phyloP scores from a whole-genome alignment of 2,888 invertebrate species.

The Nezara viridula region DNA sequence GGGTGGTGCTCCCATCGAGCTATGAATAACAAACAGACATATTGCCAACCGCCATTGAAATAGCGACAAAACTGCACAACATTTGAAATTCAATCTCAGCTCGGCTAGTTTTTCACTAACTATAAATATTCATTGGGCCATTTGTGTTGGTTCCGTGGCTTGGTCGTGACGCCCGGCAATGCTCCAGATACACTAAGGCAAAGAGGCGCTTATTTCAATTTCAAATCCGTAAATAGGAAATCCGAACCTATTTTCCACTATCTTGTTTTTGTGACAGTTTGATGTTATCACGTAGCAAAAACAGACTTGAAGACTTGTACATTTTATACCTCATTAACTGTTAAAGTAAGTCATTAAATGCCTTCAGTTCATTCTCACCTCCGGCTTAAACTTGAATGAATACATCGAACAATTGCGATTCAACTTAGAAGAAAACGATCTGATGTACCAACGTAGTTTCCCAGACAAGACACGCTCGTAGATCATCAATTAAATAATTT shows the following conservation, averaged over 20 bases:
- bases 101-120: constrained; percentile 50
- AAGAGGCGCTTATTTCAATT: constrained; percentile 42
- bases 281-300: neutral
- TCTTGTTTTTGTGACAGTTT: neutral
- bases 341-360: neutral
- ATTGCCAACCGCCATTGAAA: constrained; percentile 51
- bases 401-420: neutral
- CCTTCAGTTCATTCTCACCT: neutral
- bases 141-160: constrained; percentile 34
- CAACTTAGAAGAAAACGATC: no score
- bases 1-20: neutral
- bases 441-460: no score
- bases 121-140: constrained; percentile 53
- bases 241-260: neutral
- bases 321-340: neutral
- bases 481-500: no score
- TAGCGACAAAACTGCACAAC: constrained; percentile 48
- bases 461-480: no score
- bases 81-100: constrained; percentile 54
- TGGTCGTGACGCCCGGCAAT: neutral
- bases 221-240: constrained; percentile 50
- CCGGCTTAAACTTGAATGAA: neutral
- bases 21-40: constrained; percentile 46
- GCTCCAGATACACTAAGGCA: constrained; percentile 1
- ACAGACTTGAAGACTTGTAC: neutral